These are phyloP conservation scores for Crotalus viridis DNA, from an alignment of 2,113 vertebrate species.

Conservation along the genomic window DNA sequence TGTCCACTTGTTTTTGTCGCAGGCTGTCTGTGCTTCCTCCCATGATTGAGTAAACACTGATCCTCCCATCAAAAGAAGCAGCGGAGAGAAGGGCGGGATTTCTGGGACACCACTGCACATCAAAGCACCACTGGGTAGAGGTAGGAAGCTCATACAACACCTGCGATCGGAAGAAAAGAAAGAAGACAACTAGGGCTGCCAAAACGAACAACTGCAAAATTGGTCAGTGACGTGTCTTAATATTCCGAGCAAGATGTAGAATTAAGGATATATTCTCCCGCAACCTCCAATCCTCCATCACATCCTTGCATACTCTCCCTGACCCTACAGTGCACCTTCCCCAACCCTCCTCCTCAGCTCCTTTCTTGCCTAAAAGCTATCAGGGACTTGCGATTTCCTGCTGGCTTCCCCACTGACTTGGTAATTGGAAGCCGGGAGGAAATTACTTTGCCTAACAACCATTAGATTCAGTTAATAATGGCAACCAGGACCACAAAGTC, in stretches of 20 bases:
- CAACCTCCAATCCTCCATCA: neutral
- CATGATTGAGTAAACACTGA: conserved; percentile 94
- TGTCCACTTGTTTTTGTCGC: conserved; percentile 81
- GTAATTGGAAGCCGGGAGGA: neutral
- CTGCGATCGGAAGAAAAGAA: conserved; percentile 62
- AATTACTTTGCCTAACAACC: neutral
- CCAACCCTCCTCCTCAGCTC: neutral
- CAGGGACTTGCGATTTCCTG: neutral
- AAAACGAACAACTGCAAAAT: neutral
- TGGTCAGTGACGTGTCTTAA: neutral
- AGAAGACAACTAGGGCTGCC: neutral
- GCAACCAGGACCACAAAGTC: neutral
- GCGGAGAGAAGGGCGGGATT: conserved; percentile 92
- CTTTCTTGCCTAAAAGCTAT: neutral
- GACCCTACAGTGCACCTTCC: neutral
- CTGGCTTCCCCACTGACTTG: neutral
- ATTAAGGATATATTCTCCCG: neutral
- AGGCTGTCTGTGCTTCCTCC: conserved; percentile 82
- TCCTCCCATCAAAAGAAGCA: conserved; percentile 87
- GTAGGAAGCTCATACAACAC: conserved; percentile 92
- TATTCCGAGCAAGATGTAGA: neutral
- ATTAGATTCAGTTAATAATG: neutral
- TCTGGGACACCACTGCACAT: conserved; percentile 96
- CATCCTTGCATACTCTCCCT: neutral
- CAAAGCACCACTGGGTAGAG: conserved; percentile 95